These are phyloP conservation scores for Smittia sp. DNA, from an alignment of 2,888 invertebrate genomes.

Conservation along the genomic window DNA sequence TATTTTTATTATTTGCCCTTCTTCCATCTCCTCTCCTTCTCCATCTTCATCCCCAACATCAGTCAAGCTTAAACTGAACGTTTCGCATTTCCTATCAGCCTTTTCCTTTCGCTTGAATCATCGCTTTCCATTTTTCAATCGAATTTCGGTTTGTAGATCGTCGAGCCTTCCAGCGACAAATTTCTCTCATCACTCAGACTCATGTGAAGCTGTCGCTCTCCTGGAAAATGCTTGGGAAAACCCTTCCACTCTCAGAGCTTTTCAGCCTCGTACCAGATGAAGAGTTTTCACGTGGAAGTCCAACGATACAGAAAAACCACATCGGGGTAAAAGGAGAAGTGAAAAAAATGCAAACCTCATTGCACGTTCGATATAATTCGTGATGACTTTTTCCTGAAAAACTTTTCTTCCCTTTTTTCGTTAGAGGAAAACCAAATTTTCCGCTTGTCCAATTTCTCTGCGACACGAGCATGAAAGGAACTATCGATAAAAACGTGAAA, in stretches of 20 bases:
- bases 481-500: not conserved
- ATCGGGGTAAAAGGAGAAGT: not conserved
- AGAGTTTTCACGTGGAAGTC: not conserved
- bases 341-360: slow-evolving; percentile 15
- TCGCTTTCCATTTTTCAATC: not conserved
- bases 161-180: not conserved
- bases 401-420: not conserved
- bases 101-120: not conserved
- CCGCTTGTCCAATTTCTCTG: slow-evolving; percentile 10
- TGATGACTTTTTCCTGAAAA: slow-evolving; percentile 7
- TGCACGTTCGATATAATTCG: slow-evolving; percentile 20
- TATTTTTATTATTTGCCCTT: slow-evolving; percentile 15
- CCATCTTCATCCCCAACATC: not conserved
- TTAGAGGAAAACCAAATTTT: slow-evolving; percentile 4
- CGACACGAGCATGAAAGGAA: not conserved
- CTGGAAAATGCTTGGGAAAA: too few species aligned
- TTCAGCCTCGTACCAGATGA: not conserved
- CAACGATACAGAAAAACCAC: not conserved
- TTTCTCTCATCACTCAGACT: not conserved
- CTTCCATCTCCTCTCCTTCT: not conserved
- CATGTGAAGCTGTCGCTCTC: not conserved
- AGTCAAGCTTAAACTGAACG: not conserved
- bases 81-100: not conserved
- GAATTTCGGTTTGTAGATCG: not conserved
- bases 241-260: not conserved